Evolutionary conservation across 2,113 vertebrate species (phyloP), one percentile per base, ranked within the genome.

Genomic region (Gila orcuttii): DNA sequence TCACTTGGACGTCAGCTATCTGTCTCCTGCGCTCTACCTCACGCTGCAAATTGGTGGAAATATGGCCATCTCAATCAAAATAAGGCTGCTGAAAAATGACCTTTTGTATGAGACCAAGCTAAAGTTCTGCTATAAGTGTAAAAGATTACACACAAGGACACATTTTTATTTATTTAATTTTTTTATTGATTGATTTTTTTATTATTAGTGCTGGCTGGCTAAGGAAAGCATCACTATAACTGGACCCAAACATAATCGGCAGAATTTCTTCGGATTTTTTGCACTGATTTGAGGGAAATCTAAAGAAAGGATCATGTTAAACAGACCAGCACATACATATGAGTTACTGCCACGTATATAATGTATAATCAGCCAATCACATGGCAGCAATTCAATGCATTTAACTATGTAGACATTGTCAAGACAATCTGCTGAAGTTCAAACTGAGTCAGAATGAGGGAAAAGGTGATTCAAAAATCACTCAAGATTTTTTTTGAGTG

Each of bases 21-120:
- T 57, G 84, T 82, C 85, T 47, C 42, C 42, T 88, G 73, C 71
- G 73, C 75, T 77, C n/a, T 59, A 75, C 47, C 57, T 21, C 45
- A 77, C 33, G 10, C 52, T 76, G 73, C 12, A 86, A 73, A 86
- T 33, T 76, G 59, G 15, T 80, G 8, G n/a, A 68, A 52, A 82
- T 82, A 47, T 71, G 33, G 80, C 36, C 71, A 80, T 83, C 78
- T 79, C 50, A 45, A 36, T 86, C 68, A 39, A 39, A 79, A 55
- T 79, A 68, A 59, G 45, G 28, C 47, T 81, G 39, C 31, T 73
- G 69, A 42, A 50, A 76, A 83, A 86, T 52, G 21, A 79, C 52
- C 25, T 57, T 75, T 19, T 79, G n/a, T 33, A 12, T 79, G 31
- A 83, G 12, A 33, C 81, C n/a, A 47, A 75, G 57, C 31, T 28